Percentiles rank a stretch among this genome's conserved stretches.
Conservation (phyloP, 2,113 vertebrate species). For the Alethe castanea region DNA sequence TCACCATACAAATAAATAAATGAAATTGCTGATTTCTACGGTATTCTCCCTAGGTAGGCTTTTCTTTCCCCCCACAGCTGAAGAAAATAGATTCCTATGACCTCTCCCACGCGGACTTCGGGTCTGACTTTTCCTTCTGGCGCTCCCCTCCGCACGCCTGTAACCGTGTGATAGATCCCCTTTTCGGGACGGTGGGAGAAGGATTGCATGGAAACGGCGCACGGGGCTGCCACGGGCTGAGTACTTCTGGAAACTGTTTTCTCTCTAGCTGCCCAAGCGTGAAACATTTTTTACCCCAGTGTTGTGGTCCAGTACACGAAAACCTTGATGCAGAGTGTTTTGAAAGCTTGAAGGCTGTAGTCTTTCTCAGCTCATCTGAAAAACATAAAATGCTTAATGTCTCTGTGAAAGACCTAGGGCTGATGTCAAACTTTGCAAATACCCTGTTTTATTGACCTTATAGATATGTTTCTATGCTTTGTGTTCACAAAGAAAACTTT, state of each 20-base stretch:
- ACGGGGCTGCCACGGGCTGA: not conserved
- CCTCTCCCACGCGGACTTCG: too few relatives aligned
- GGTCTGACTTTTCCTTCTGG: not conserved
- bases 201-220: not conserved
- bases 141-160: not conserved
- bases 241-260: not conserved
- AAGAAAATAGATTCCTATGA: not conserved
- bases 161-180: not conserved
- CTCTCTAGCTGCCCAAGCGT: not conserved
- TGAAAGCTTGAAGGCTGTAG: not conserved
- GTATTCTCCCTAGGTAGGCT: not conserved
- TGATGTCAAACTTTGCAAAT: not conserved
- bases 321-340: not conserved
- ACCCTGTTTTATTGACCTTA: not conserved
- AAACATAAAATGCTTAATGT: fast-evolving
- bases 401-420: not conserved
- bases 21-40: not conserved
- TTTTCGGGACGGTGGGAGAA: not conserved
- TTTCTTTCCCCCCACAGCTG: fast-evolving
- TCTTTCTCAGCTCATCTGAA: not conserved
- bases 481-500: not conserved
- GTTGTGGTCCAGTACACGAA: not conserved
- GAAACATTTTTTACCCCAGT: not conserved
- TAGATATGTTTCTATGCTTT: not conserved
- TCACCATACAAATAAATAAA: not conserved